A percentile compares a stretch with the other conserved stretches of the same genome.
Conservation (phyloP, 2,797 vertebrate species). For the Sebastolobus altivelis region DNA sequence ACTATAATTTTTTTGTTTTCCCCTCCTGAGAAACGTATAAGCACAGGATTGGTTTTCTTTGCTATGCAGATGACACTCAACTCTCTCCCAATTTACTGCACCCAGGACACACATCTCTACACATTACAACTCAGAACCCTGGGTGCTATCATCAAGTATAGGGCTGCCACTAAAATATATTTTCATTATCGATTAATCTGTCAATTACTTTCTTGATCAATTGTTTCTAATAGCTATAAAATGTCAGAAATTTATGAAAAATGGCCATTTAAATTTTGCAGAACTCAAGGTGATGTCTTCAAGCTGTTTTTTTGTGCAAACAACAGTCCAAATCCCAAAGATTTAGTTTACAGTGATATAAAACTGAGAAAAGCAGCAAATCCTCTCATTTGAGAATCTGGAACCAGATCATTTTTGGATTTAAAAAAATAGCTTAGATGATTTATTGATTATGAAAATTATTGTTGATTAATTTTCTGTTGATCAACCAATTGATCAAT, state of each 20-base stretch:
- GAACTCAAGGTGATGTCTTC: background rate
- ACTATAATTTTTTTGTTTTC: background rate
- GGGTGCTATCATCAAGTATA: background rate
- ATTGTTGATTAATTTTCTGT: background rate
- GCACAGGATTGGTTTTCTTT: background rate
- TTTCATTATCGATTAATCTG: background rate
- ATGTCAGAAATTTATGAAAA: background rate
- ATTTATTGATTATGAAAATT: background rate
- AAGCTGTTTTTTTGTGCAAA: background rate
- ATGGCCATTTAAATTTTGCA: background rate
- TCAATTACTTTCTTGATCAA: background rate
- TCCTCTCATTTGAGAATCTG: too few relatives aligned
- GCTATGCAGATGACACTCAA: conserved; percentile 1
- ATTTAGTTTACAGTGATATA: background rate
- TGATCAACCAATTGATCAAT: background rate
- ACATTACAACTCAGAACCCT: too few relatives aligned
- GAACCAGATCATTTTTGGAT: background rate
- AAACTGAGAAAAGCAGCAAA: too few relatives aligned
- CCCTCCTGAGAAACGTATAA: background rate
- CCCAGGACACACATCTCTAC: background rate
- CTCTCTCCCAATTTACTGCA: background rate
- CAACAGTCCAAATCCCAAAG: background rate
- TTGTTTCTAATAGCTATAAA: background rate
- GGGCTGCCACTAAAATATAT: background rate
- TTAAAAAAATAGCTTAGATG: background rate